Evolutionary conservation across 2,888 invertebrate genomes (phyloP).

Genomic region (Ypsolopha scabrella): DNA sequence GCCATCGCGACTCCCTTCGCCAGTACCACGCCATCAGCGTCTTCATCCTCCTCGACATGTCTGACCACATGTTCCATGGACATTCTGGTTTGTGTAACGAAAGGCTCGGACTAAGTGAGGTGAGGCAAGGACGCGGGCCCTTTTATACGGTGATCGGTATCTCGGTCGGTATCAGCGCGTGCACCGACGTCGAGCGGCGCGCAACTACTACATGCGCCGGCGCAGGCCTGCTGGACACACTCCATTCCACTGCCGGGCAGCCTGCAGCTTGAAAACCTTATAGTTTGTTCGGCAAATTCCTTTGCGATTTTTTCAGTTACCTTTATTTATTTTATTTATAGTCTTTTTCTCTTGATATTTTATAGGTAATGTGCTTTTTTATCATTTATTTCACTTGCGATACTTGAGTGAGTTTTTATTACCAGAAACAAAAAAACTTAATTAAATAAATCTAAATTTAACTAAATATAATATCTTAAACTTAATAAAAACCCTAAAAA

Average conservation of each 20-base stretch:
- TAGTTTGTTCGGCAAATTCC: slow-evolving; percentile 18
- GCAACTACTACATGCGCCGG: slow-evolving; percentile 35
- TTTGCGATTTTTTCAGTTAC: slow-evolving; percentile 4
- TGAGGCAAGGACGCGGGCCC: slow-evolving; percentile 19
- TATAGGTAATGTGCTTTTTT: not conserved
- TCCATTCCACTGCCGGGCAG: slow-evolving; percentile 46
- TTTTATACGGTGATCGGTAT: slow-evolving; percentile 37
- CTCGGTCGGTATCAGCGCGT: slow-evolving; percentile 43
- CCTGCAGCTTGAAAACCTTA: slow-evolving; percentile 39
- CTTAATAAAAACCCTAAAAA: no score
- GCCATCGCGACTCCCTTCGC: slow-evolving; percentile 86
- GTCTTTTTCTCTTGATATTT: not conserved
- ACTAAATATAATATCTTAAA: no score
- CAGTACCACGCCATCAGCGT: slow-evolving; percentile 61
- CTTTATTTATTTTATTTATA: not conserved
- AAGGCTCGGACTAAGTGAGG: not conserved
- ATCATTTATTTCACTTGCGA: not conserved
- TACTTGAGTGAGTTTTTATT: no score
- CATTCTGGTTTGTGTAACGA: slow-evolving; percentile 13
- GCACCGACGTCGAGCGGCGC: slow-evolving; percentile 46
- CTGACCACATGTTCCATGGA: slow-evolving; percentile 15
- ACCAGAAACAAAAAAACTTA: no score
- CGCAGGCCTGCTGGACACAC: slow-evolving; percentile 23
- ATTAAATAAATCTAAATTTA: no score
- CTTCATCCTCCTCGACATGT: slow-evolving; percentile 24